Base-by-base conservation (phyloP, 2,888 invertebrate genomes). In the Peribatodes rhomboidaria region DNA sequence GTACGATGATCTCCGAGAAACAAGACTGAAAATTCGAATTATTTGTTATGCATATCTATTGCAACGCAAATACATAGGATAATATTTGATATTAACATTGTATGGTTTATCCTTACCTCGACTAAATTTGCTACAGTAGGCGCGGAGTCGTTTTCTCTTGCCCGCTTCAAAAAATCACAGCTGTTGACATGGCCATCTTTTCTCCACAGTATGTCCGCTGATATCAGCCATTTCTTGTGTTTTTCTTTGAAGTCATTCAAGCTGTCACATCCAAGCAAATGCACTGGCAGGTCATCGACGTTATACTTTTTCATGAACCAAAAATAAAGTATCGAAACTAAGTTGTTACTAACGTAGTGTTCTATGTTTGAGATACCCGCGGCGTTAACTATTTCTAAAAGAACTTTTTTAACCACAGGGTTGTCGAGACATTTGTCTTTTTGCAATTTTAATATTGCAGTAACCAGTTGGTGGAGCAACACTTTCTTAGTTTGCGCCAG, bases 401-500 rank as follows among this genome's bases (percentile, higher is more conserved):
- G 80, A 18, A 94, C 89, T 78, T 92, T 94, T 22, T 83, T 83
- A 0, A 94, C 87, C 39, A 90, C 78, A 16, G 74, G 72, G 56
- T 83, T 81, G 53, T 93, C 87, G 44, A 95, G 78, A 4, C 87
- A 83, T 81, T 95, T 95, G 7, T 90, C 86, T 55, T 92, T 87
- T 57, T 94, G 89, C 37, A 96, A 79, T 76, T 91, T 82, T 14
- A 96, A 80, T 16, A 96, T 79, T 39, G 88, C 83, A 57, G 93
- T 89, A 1, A 96, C 77, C 46, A 94, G 92, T 71, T 88, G 90
- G 69, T 94, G 94, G 44, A 94, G 86, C 72, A 94, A 88, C 6
- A 87, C 84, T 37, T 90, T 90, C 72, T 92, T 95, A 2, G 89
- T 85, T 39, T 93, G 89, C 27, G 95, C 93, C 4, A 96, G 77